Conservation (phyloP, 2,113 vertebrate genomes). For the Salminus brasiliensis region DNA sequence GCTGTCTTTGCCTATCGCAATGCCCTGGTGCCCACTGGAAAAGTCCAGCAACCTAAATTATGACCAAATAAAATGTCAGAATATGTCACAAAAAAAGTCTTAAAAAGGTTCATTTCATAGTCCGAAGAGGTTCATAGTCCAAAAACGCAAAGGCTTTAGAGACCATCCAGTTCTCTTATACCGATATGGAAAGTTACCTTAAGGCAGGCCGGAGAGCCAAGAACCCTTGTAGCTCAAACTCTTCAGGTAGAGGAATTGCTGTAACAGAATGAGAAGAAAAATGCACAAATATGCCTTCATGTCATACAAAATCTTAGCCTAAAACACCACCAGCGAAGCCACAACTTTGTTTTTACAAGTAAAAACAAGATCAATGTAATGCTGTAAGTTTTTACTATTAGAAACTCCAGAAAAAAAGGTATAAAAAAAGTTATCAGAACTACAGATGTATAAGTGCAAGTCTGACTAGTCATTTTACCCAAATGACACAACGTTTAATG, state of each 20-base stretch:
- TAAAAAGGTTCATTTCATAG: too few species aligned
- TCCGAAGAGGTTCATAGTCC: neutral
- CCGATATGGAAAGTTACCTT: constrained; percentile 72
- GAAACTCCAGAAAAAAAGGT: too few species aligned
- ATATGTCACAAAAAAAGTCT: neutral
- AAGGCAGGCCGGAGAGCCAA: constrained; percentile 93
- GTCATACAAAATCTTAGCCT: too few species aligned
- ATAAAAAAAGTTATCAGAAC: too few species aligned
- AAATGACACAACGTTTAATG: too few species aligned
- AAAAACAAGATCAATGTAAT: too few species aligned
- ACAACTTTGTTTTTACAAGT: too few species aligned
- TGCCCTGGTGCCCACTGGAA: constrained; percentile 95
- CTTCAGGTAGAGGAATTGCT: constrained; percentile 94
- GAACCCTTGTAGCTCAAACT: constrained; percentile 98
- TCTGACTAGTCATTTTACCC: too few species aligned
- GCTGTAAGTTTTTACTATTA: too few species aligned
- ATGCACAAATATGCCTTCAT: too few species aligned
- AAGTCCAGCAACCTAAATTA: constrained; percentile 92
- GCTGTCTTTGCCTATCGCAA: constrained; percentile 87
- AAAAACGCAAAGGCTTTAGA: neutral
- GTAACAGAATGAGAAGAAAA: constrained; percentile 44
- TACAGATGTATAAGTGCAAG: too few species aligned
- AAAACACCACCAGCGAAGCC: too few species aligned
- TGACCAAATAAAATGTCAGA: neutral
- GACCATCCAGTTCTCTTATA: neutral